These are phyloP conservation scores for Neopipo cinnamomea DNA, from an alignment of 2,113 vertebrate genomes.

Conservation along the genomic window DNA sequence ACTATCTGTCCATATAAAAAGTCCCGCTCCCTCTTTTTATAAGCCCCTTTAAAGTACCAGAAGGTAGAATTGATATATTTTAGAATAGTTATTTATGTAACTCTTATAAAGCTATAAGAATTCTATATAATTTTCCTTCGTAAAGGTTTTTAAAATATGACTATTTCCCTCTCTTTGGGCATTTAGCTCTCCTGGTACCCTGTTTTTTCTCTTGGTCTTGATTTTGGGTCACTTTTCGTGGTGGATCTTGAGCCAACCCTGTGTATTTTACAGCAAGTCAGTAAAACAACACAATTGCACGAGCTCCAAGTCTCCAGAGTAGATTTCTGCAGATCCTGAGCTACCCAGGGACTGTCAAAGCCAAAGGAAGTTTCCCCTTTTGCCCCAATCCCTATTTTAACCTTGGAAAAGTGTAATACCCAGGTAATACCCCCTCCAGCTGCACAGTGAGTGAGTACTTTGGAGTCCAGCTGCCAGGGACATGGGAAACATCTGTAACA, in stretches of 20 bases:
- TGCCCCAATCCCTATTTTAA: not conserved
- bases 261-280: not conserved
- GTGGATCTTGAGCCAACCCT: accelerated
- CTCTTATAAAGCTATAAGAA: not conserved
- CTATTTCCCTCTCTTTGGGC: not conserved
- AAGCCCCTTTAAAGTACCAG: not conserved
- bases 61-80: not conserved
- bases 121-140: not conserved
- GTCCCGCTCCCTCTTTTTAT: not conserved
- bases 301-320: not conserved
- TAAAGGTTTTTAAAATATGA: not conserved
- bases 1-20: not conserved
- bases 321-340: not conserved
- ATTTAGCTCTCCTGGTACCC: not conserved
- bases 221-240: not conserved
- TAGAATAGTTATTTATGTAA: not conserved
- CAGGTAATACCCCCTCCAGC: not conserved
- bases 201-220: not conserved
- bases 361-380: not conserved
- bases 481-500: conserved; percentile 6
- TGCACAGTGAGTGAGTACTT: conserved; percentile 20
- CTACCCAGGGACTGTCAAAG: not conserved
- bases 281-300: not conserved
- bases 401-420: not conserved
- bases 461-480: not conserved